A percentile compares a stretch with the other conserved stretches of the same genome.
Evolutionary conservation across 35 echinoderm and acorn worm genomes (phyloP).

Genomic region (Hemicentrotus pulcherrimus): DNA sequence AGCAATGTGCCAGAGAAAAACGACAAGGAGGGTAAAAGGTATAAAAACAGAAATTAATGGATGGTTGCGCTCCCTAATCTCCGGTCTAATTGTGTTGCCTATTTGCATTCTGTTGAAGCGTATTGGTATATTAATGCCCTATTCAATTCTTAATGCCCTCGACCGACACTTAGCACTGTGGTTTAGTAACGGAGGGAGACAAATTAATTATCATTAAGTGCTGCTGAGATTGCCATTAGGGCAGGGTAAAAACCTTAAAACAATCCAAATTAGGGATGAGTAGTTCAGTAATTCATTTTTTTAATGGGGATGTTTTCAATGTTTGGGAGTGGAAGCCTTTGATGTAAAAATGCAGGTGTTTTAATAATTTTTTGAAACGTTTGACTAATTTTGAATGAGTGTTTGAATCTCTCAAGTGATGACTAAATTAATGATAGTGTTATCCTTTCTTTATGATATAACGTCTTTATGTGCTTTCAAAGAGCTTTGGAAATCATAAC

Average conservation of each 20-base stretch:
- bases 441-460: too few species aligned
- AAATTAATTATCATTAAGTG: constrained; percentile 14
- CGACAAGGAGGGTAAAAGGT: neutral
- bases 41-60: neutral
- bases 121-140: constrained; percentile 19
- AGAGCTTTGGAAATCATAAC: too few species aligned
- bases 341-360: neutral
- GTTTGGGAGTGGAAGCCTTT: neutral
- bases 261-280: neutral
- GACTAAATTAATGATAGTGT: too few species aligned
- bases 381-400: too few species aligned
- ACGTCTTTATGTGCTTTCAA: too few species aligned
- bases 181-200: neutral
- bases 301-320: neutral
- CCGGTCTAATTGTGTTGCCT: neutral
- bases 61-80: neutral
- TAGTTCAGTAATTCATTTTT: neutral
- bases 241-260: neutral
- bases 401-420: too few species aligned
- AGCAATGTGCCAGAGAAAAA: neutral
- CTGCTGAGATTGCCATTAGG: neutral
- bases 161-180: neutral
- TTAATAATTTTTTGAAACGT: neutral
- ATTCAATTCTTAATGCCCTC: constrained; percentile 13
- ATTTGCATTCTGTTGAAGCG: neutral